These are phyloP conservation scores for Pseudopipra pipra DNA, from an alignment of 2,113 vertebrate genomes.

Conservation along the genomic window DNA sequence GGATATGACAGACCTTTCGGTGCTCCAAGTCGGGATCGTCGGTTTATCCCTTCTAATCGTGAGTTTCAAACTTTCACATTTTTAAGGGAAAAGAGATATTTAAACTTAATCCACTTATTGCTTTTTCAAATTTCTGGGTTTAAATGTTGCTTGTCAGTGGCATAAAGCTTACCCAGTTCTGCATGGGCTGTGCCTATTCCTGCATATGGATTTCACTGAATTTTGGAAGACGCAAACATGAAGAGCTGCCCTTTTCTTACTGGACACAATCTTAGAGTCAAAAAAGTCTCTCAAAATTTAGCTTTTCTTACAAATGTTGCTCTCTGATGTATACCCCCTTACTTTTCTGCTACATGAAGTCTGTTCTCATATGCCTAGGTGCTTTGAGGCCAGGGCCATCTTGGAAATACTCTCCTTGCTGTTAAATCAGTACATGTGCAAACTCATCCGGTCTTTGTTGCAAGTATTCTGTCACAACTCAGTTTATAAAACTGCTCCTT, in stretches of 20 bases:
- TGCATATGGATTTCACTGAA: neutral
- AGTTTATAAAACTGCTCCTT: neutral
- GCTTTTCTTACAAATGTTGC: neutral
- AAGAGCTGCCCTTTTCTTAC: neutral
- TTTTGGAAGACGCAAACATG: neutral
- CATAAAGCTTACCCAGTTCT: neutral
- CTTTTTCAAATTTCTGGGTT: neutral
- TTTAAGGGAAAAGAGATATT: neutral
- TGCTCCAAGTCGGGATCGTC: constrained; percentile 27
- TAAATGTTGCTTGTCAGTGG: neutral
- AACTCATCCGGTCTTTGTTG: neutral
- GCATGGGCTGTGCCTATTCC: neutral
- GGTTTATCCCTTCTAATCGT: constrained; percentile 29
- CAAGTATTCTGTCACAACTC: neutral
- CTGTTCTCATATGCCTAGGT: neutral
- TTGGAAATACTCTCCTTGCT: neutral
- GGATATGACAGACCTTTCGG: neutral
- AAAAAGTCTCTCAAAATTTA: neutral
- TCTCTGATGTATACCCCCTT: neutral
- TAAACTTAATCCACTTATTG: neutral
- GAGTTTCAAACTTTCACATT: neutral
- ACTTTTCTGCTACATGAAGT: neutral
- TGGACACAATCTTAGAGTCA: neutral
- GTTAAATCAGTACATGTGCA: neutral
- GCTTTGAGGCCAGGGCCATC: neutral